These are phyloP conservation scores for Nerophis lumbriciformis DNA, from an alignment of 2,113 vertebrate species.

Conservation along the genomic window DNA sequence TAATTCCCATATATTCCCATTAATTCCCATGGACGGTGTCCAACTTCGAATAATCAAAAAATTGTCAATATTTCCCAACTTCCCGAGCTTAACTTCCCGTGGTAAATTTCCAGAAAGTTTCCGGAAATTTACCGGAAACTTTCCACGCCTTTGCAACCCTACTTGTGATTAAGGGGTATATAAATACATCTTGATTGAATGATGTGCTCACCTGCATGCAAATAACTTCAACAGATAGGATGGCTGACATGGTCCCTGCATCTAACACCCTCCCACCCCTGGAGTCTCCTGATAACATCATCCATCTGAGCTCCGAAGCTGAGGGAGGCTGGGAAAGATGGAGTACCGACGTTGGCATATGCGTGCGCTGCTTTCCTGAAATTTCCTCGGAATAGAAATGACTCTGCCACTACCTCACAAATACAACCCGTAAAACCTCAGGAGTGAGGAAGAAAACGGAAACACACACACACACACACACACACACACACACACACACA, in stretches of 20 bases:
- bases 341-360: neutral
- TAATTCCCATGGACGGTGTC: too few relatives aligned
- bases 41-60: too few relatives aligned
- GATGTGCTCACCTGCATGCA: slow-evolving; percentile 28
- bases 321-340: slow-evolving; percentile 17
- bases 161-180: too few relatives aligned
- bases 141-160: too few relatives aligned
- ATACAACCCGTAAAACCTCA: slow-evolving; percentile 42
- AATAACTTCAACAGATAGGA: slow-evolving; percentile 34
- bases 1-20: too few relatives aligned
- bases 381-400: slow-evolving; percentile 34
- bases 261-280: slow-evolving; percentile 13
- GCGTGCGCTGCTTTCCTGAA: slow-evolving; percentile 24
- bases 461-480: slow-evolving; percentile 29
- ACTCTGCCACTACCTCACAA: slow-evolving; percentile 38
- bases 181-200: neutral
- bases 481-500: too few relatives aligned
- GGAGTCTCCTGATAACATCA: slow-evolving; percentile 48
- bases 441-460: slow-evolving; percentile 18
- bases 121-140: too few relatives aligned
- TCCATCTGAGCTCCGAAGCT: slow-evolving; percentile 33
- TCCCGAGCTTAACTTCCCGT: too few relatives aligned
- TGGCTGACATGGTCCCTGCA: slow-evolving; percentile 39
- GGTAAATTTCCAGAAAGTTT: too few relatives aligned
- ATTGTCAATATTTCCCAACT: too few relatives aligned